A percentile compares a stretch with the other conserved stretches of the same genome.
Conservation (phyloP, 2,888 invertebrate genomes). For the Agrilus biguttatus region DNA sequence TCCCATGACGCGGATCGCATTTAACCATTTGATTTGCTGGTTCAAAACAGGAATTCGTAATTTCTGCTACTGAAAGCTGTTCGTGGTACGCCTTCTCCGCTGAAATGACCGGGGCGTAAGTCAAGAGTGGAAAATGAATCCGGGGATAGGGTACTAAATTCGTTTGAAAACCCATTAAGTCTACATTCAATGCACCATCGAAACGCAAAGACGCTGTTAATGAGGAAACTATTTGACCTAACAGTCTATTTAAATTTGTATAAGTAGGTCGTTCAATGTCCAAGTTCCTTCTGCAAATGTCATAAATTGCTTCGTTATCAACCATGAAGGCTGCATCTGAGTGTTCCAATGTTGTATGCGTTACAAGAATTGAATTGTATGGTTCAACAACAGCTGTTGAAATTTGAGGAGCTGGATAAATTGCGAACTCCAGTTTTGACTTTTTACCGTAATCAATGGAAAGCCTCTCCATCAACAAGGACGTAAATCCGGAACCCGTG, state of each 20-base stretch:
- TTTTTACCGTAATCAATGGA: constrained; percentile 90
- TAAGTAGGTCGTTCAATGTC: constrained; percentile 46
- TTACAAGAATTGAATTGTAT: constrained; percentile 46
- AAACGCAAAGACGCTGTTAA: constrained; percentile 45
- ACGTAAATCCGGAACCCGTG: constrained; percentile 86
- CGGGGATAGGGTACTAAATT: constrained; percentile 44
- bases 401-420: constrained; percentile 70
- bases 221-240: constrained; percentile 39
- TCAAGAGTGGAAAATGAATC: constrained; percentile 44
- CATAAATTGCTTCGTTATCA: constrained; percentile 31
- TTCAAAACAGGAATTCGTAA: constrained; percentile 48
- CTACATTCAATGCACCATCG: constrained; percentile 44
- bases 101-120: constrained; percentile 43
- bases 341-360: constrained; percentile 45
- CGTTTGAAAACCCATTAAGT: constrained; percentile 45
- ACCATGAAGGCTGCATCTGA: constrained; percentile 48
- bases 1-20: constrained; percentile 38
- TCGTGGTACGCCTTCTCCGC: constrained; percentile 45
- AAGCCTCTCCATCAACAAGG: constrained; percentile 80
- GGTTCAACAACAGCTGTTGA: constrained; percentile 39
- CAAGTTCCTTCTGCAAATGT: constrained; percentile 44
- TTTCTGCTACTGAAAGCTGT: constrained; percentile 39
- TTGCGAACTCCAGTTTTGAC: constrained; percentile 69
- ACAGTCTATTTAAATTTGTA: constrained; percentile 48
- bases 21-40: constrained; percentile 44